Base-by-base conservation (phyloP, 2,797 vertebrate genomes). In the Falco concolor region DNA sequence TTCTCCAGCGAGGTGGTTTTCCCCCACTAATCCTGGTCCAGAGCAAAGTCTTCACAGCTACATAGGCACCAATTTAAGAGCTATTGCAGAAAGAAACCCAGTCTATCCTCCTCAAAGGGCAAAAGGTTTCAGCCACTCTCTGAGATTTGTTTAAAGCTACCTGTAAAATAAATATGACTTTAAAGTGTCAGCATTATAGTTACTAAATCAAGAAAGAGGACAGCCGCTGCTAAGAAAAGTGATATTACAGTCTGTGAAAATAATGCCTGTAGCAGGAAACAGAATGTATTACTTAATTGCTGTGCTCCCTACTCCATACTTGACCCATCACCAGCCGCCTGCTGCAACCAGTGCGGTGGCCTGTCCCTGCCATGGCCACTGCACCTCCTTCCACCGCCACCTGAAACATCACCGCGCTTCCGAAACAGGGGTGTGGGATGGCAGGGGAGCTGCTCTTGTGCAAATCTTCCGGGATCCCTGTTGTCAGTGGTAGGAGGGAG, bases 81-180 rank as follows among this genome's bases (percentile, higher is more conserved):
- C 56, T 72, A 36, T 36, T 91, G 49, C 50, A 78, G 57, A 81
- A 91, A 56, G 32, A 93, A 19, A 84, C 16, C 2, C 17, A 61
- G 54, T 53, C 60, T n/a, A 22, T 60, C 53, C 74, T 89, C 18
- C 40, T 92, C 42, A 78, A 69, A 91, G 42, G 24, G 16, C 47
- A 88, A 60, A 36, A 93, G 25, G 18, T 30, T 72, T 45, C 54
- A 47, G 50, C 10, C 24, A 28, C 52, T 83, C 16, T 78, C 25
- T 20, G 53, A 86, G 64, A 87, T 76, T 90, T 95, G 10, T 73
- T 72, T 87, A 90, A 91, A 90, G 52, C 40, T 82, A 87, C 64
- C 67, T 76, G 40, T 81, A 89, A 90, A 89, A 87, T 72, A 89
- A 86, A 78, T 56, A 52, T 8, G 30, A 64, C 89, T 95, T 92